Base-by-base conservation (phyloP, 2,888 invertebrate genomes). In the Celastrina argiolus region DNA sequence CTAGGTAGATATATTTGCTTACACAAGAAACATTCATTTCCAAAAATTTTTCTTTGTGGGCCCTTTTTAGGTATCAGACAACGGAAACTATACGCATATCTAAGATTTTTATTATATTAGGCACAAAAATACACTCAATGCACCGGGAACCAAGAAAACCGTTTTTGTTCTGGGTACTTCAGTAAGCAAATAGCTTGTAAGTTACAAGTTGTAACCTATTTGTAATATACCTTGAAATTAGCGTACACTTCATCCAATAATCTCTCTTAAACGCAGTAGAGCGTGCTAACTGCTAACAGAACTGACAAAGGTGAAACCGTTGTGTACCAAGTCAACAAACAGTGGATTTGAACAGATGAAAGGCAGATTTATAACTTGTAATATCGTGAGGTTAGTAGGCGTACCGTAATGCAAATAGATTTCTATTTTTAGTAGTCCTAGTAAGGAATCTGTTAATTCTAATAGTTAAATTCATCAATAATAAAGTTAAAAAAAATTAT, bases 251-350 rank as follows among this genome's bases (percentile, higher is more conserved):
- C 34, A 41, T 12, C 18, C 45, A 34, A 45, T 45, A 18, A 18
- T 64, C 26, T 12, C 12, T 8, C 18, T 22, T 36, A 12, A 18
- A 39, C 41, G 8, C 14, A 34, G 12, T 51, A 14, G 22, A 64
- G 18, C n/a, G 18, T 64, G 31, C 41, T 64, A 64, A 28, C 45
- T 42, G 31, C 39, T 45, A 28, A 16, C 18, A 64, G 51, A 64
- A 51, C 64, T 34, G 36, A 45, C 45, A 64, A 64, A 36, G 45
- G 51, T 51, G 22, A 51, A 51, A 51, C 51, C 22, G 12, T 51
- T 51, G 51, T 51, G 10, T 26, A 22, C 22, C 22, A 22, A 26
- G 51, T 51, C 26, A 51, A 51, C 22, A 51, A 22, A 26, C 51
- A 51, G 51, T 10, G 16, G 18, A 18, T 51, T 51, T 51, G 22